Conservation (phyloP, 2,888 invertebrate species). For the Chrysodeixis includens region DNA sequence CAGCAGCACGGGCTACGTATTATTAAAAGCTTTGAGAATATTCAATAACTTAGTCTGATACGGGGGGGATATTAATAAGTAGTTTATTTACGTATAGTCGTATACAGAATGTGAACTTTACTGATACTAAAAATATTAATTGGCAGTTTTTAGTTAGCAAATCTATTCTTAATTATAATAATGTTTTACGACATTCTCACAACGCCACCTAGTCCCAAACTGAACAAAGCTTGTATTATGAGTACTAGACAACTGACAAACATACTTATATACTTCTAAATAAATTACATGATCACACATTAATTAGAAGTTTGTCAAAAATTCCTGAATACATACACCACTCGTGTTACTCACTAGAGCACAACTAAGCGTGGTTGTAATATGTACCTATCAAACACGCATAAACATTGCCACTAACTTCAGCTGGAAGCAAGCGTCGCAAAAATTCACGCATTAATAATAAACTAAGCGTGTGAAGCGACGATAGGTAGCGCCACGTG, state of each 20-base stretch:
- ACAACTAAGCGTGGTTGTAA: slow-evolving; percentile 7
- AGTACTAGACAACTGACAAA: too few species aligned
- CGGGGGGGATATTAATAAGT: neutral
- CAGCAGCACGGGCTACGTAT: neutral
- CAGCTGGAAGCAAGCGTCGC: slow-evolving; percentile 36
- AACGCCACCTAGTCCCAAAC: too few species aligned
- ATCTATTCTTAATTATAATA: too few species aligned
- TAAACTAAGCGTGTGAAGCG: slow-evolving; percentile 53
- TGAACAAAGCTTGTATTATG: too few species aligned
- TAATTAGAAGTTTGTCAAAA: neutral
- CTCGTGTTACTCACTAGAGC: neutral
- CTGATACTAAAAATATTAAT: too few species aligned
- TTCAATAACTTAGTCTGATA: neutral
- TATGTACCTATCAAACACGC: slow-evolving; percentile 13
- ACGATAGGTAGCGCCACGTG: slow-evolving; percentile 52
- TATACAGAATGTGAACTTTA: too few species aligned
- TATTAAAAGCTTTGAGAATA: slow-evolving; percentile 4
- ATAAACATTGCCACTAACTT: slow-evolving; percentile 40
- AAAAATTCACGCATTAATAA: slow-evolving; percentile 57
- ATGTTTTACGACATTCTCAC: too few species aligned
- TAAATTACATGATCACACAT: too few species aligned
- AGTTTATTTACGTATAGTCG: too few species aligned
- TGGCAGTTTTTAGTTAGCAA: too few species aligned
- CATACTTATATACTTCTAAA: too few species aligned
- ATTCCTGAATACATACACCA: neutral